Evolutionary conservation across 2,888 invertebrate genomes (phyloP), one percentile per base, ranked within the genome.

Genomic region (Actias luna): DNA sequence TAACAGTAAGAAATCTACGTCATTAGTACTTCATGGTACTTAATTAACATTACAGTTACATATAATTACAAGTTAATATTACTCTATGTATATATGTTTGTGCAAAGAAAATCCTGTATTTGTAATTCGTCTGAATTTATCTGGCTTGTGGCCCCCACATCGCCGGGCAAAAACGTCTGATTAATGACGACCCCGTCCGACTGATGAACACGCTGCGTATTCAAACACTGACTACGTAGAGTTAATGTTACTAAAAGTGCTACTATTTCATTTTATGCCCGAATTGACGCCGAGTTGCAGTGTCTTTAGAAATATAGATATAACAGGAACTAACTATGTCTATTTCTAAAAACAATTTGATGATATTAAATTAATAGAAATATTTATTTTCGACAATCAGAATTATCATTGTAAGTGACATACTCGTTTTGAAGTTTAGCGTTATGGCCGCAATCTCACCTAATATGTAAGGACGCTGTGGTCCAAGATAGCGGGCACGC

Each of bases 161-260:
- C 60, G 46, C 52, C 31, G 22, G 57, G 79, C 77, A 84, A 84
- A 85, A 85, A 84, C 79, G 71, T 65, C 73, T 83, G 85, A 85
- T 85, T 84, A 84, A 84, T 85, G 81, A 77, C 77, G 67, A 64
- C 64, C 62, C 62, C 60, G 71, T 66, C 74, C 69, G 67, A 71
- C 74, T 75, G 76, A 74, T 75, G 78, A 79, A 80, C 77, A 78
- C 65, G 69, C 69, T 70, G 67, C 70, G 72, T 75, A 76, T 77
- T 75, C 78, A 78, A 80, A 77, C 71, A 70, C 71, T 64, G 64
- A 52, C 16, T 61, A 62, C 59, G 12, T 55, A 16, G 67, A 69
- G 59, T 36, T 57, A 63, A 46, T 52, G 10, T 35, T 59, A 25
- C 75, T 74, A 27, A 70, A 72, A 36, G 14, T 22, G 29, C 12